A percentile compares a stretch with the other conserved stretches of the same genome.
phyloP scores from a whole-genome alignment of 1,140 invertebrate species.

The Lasioglossum baleicum region DNA sequence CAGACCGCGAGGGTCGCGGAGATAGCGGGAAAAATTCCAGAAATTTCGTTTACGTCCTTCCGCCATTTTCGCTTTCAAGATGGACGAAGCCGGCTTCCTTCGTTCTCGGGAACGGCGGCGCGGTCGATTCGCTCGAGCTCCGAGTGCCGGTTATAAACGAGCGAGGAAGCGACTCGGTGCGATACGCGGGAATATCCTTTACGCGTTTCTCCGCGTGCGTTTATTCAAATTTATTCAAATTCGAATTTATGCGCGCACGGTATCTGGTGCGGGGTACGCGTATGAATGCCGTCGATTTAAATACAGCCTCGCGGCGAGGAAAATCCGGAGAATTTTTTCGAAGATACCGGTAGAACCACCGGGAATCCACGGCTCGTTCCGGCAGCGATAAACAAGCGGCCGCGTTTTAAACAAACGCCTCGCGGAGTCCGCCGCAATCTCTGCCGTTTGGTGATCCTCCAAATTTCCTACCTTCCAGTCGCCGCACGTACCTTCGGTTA shows the following conservation, averaged over 20 bases:
- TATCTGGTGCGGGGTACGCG: neutral
- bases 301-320: conserved; percentile 11
- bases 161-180: too few species aligned
- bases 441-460: conserved; percentile 39
- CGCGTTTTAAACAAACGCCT: conserved; percentile 23
- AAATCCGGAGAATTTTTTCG: neutral
- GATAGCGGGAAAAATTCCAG: too few species aligned
- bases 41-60: too few species aligned
- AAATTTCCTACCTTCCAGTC: conserved; percentile 60
- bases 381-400: too few species aligned
- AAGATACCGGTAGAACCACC: too few species aligned
- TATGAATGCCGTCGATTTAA: conserved; percentile 26
- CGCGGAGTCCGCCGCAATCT: conserved; percentile 19
- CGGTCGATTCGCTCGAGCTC: too few species aligned
- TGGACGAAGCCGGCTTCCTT: too few species aligned
- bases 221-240: conserved; percentile 44
- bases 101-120: neutral
- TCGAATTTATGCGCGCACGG: conserved; percentile 9
- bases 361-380: too few species aligned
- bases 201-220: neutral
- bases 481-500: conserved; percentile 57
- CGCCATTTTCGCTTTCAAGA: too few species aligned
- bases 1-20: too few species aligned
- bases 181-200: conserved; percentile 9
- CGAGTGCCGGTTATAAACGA: too few species aligned